Evolutionary conservation across 2,888 invertebrate genomes (phyloP).

Genomic region (Trachelus iudaicus): DNA sequence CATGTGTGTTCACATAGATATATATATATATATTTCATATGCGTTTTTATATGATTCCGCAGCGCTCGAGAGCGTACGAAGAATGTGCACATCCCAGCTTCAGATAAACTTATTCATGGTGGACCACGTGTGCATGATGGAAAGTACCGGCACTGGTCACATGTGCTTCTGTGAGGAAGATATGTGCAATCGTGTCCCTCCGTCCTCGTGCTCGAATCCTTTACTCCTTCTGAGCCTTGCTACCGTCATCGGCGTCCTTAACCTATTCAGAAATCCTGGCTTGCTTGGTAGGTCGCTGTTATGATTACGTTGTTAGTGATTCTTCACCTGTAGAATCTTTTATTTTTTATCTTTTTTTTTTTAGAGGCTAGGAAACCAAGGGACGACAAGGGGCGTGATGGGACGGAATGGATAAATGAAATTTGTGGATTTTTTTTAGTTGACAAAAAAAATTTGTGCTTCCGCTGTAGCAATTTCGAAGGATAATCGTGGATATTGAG

Average conservation of each 20-base stretch:
- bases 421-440: neutral
- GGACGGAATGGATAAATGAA: neutral
- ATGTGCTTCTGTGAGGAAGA: conserved; percentile 99
- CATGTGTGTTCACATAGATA: conserved; percentile 11
- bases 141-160: conserved; percentile 97
- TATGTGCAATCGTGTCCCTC: conserved; percentile 82
- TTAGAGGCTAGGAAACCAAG: neutral
- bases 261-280: conserved; percentile 51
- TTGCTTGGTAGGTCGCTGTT: conserved; percentile 64
- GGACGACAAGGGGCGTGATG: neutral
- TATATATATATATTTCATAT: neutral
- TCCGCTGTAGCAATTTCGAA: neutral
- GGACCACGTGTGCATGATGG: conserved; percentile 98
- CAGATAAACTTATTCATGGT: conserved; percentile 98
- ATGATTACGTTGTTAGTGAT: conserved; percentile 41
- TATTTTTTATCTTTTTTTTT: conserved; percentile 2
- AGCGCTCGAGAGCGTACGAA: conserved; percentile 91
- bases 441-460: neutral
- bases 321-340: conserved; percentile 27
- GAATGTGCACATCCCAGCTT: conserved; percentile 92
- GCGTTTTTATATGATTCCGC: conserved; percentile 58
- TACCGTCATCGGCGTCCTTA: conserved; percentile 53
- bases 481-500: neutral
- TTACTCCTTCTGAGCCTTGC: conserved; percentile 55
- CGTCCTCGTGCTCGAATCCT: conserved; percentile 55